These are phyloP conservation scores for Ectropis grisescens DNA, from an alignment of 1,140 invertebrate genomes.

Conservation along the genomic window DNA sequence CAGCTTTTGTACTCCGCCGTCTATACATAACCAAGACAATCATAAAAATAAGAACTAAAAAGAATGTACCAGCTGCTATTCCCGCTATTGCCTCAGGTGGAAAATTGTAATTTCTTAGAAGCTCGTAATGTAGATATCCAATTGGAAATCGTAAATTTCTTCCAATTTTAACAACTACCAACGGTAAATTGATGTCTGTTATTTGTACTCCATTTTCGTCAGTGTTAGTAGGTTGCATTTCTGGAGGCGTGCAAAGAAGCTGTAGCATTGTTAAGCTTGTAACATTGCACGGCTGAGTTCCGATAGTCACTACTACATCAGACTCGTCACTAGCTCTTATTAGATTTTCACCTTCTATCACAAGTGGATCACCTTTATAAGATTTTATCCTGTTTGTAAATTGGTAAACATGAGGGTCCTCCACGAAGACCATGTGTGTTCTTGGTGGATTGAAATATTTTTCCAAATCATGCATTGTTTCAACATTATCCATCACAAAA, in stretches of 20 bases:
- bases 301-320: slow-evolving; percentile 95
- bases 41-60: slow-evolving; percentile 87
- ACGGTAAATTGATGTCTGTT: slow-evolving; percentile 79
- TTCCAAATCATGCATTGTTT: slow-evolving; percentile 88
- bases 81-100: slow-evolving; percentile 89
- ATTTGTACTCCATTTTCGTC: slow-evolving; percentile 87
- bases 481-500: slow-evolving; percentile 97
- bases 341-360: slow-evolving; percentile 95
- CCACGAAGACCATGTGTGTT: slow-evolving; percentile 87
- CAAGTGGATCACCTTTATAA: slow-evolving; percentile 94
- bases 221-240: slow-evolving; percentile 85
- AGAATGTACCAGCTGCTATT: slow-evolving; percentile 85
- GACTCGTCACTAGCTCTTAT: slow-evolving; percentile 92
- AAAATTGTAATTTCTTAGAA: slow-evolving; percentile 86
- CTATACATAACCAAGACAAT: slow-evolving; percentile 90
- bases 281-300: slow-evolving; percentile 89
- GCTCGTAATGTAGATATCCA: slow-evolving; percentile 90
- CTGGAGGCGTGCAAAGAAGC: slow-evolving; percentile 91
- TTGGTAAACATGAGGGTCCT: slow-evolving; percentile 92
- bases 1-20: slow-evolving; percentile 93
- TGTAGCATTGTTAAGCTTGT: slow-evolving; percentile 91
- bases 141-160: slow-evolving; percentile 88
- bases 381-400: slow-evolving; percentile 90
- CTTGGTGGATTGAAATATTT: slow-evolving; percentile 86
- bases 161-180: slow-evolving; percentile 93